Conservation (phyloP, 1,140 invertebrate species). For the Bombus consobrinus region DNA sequence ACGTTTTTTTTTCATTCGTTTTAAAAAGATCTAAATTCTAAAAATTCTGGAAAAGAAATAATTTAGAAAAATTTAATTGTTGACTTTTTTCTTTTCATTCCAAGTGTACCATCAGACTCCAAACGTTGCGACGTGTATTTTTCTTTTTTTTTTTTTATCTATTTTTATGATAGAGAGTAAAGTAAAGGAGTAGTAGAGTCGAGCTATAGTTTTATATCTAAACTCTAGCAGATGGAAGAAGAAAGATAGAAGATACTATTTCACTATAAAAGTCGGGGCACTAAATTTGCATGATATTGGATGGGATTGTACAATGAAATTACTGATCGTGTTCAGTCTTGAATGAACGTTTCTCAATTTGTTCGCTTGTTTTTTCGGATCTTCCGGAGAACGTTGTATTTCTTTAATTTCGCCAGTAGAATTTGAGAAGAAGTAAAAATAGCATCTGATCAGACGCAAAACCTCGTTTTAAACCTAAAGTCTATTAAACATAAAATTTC, state of each 20-base stretch:
- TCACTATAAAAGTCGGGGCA: conserved; percentile 24
- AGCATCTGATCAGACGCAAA: conserved; percentile 28
- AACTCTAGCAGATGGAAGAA: conserved; percentile 29
- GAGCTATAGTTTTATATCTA: conserved; percentile 35
- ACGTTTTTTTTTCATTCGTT: no score
- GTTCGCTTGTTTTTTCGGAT: conserved; percentile 9
- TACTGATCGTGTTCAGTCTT: conserved; percentile 45
- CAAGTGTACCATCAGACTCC: neutral
- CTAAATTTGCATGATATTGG: conserved; percentile 29
- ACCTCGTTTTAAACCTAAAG: neutral
- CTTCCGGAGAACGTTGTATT: neutral
- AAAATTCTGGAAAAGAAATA: neutral
- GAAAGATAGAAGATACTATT: conserved; percentile 34
- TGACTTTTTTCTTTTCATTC: neutral
- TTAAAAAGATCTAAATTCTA: neutral
- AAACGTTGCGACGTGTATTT: neutral
- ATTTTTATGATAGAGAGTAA: neutral
- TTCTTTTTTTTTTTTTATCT: neutral
- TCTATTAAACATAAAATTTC: neutral
- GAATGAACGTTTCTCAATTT: conserved; percentile 26
- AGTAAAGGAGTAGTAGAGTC: conserved; percentile 12
- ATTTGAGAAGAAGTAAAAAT: conserved; percentile 24
- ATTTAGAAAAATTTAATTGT: neutral
- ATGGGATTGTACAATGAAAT: conserved; percentile 46
- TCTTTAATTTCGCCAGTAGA: neutral